A percentile compares a stretch with the other conserved stretches of the same genome.
These are phyloP conservation scores for Chrysaora quinquecirrha DNA, from an alignment of 30 jellyfish, hydroid and myxozoan species.

Conservation along the genomic window DNA sequence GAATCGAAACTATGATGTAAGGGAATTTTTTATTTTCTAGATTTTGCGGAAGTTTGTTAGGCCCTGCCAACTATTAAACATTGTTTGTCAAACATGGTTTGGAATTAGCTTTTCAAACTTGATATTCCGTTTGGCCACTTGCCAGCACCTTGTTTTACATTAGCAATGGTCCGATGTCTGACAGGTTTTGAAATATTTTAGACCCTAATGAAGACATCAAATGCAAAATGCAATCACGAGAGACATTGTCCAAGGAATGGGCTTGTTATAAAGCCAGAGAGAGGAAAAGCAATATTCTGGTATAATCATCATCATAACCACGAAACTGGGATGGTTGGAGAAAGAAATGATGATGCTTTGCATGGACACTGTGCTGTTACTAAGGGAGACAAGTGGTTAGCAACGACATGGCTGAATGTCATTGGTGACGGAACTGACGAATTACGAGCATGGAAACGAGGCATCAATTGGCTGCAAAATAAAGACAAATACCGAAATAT, in stretches of 20 bases:
- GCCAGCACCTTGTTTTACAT: too few relatives aligned
- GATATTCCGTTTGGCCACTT: too few relatives aligned
- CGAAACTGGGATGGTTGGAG: conserved; percentile 91
- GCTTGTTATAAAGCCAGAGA: conserved; percentile 78
- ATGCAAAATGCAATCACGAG: conserved; percentile 65
- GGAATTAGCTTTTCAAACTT: too few relatives aligned
- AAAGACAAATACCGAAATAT: conserved; percentile 38
- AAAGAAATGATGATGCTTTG: conserved; percentile 78
- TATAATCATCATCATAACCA: conserved; percentile 78
- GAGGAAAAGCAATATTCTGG: conserved; percentile 97
- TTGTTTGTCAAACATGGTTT: too few relatives aligned
- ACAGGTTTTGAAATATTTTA: too few relatives aligned
- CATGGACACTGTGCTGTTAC: conserved; percentile 90
- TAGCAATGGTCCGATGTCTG: too few relatives aligned
- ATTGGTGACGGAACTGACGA: conserved; percentile 94
- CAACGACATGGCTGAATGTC: conserved; percentile 88
- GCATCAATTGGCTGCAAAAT: conserved; percentile 77
- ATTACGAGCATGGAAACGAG: conserved; percentile 99
- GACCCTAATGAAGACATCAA: conserved; percentile 63
- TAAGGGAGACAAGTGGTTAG: conserved; percentile 90
- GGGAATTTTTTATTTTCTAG: too few relatives aligned
- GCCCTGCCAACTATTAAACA: too few relatives aligned
- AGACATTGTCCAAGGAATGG: conserved; percentile 75
- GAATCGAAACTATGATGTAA: conserved; percentile 85
- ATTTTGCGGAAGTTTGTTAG: too few relatives aligned